Evolutionary conservation across 2,113 vertebrate species (phyloP).

Genomic region (Stegastes partitus): DNA sequence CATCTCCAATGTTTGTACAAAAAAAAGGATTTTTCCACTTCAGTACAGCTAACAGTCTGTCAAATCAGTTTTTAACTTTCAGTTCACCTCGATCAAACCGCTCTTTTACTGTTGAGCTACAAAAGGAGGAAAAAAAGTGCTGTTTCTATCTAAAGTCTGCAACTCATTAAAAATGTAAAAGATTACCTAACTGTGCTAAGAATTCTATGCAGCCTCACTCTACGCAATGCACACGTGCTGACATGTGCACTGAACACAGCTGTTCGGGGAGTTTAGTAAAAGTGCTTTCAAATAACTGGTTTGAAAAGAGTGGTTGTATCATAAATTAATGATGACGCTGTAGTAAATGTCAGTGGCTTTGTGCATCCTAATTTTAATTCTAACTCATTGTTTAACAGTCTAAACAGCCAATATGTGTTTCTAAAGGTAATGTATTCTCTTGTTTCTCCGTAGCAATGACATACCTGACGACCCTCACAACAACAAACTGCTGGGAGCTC

Average conservation of each 20-base stretch:
- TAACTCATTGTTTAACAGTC: neutral
- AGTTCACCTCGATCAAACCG: neutral
- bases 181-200: neutral
- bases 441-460: conserved; percentile 88
- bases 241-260: neutral
- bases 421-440: neutral
- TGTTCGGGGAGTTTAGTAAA: neutral
- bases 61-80: neutral
- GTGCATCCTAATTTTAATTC: too few species aligned
- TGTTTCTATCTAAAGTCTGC: conserved; percentile 11
- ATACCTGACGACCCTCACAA: conserved; percentile 89
- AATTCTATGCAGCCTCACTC: neutral
- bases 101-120: neutral
- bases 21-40: neutral
- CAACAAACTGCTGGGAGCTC: conserved; percentile 87
- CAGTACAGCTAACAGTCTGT: neutral
- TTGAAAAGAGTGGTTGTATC: too few species aligned
- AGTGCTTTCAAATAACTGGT: too few species aligned
- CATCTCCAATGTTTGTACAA: neutral
- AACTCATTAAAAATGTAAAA: conserved; percentile 39
- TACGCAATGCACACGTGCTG: neutral
- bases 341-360: too few species aligned
- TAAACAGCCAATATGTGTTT: neutral
- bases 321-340: too few species aligned
- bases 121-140: neutral